These are phyloP conservation scores for Cydia splendana DNA, from an alignment of 1,140 invertebrate species.

Conservation along the genomic window DNA sequence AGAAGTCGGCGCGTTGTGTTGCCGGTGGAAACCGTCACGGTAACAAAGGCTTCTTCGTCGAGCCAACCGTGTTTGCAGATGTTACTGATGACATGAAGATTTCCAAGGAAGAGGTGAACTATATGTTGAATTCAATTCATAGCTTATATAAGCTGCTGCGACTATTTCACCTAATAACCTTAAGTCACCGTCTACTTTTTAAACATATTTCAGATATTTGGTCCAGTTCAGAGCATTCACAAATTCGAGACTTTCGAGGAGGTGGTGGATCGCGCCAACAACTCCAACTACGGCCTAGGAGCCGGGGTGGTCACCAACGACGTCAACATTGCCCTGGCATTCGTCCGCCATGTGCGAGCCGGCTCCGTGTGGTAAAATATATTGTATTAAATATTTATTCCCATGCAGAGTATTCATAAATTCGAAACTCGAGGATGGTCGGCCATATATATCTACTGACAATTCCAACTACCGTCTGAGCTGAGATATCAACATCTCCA, in stretches of 20 bases:
- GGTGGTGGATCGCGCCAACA: constrained; percentile 93
- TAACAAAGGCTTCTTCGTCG: constrained; percentile 91
- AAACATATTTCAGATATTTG: constrained; percentile 84
- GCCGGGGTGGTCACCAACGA: constrained; percentile 94
- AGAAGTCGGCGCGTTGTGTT: constrained; percentile 85
- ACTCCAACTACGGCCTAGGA: constrained; percentile 94
- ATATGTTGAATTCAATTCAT: too few relatives aligned
- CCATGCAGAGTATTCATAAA: background rate
- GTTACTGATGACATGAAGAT: constrained; percentile 96
- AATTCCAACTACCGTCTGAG: too few relatives aligned
- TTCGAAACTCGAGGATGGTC: background rate
- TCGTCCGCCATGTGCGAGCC: constrained; percentile 88
- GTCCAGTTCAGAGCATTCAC: constrained; percentile 94
- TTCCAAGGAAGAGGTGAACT: constrained; percentile 90
- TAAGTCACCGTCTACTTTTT: background rate
- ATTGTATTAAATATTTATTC: constrained; percentile 9
- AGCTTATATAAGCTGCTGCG: too few relatives aligned
- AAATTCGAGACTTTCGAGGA: constrained; percentile 95
- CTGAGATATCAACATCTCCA: too few relatives aligned
- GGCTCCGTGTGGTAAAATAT: constrained; percentile 91
- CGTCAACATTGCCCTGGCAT: constrained; percentile 88
- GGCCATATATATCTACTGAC: too few relatives aligned
- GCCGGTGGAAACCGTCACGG: constrained; percentile 88
- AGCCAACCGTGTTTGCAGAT: constrained; percentile 96
- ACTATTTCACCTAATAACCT: too few relatives aligned